A percentile compares a stretch with the other conserved stretches of the same genome.
Conservation (phyloP, 1,140 invertebrate species). For the Achatina immaculata region DNA sequence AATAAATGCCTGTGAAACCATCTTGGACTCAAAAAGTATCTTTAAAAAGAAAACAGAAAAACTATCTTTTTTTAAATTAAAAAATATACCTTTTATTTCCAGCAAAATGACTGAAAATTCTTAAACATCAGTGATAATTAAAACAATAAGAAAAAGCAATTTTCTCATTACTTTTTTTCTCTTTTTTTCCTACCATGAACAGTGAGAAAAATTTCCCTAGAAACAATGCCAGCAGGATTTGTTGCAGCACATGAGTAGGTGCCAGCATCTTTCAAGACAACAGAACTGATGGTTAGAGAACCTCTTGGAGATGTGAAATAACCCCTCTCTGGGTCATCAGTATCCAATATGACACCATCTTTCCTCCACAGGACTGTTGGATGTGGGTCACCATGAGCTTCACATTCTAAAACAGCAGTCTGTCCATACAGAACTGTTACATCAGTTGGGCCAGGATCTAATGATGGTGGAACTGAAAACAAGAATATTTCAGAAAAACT, state of each 20-base stretch:
- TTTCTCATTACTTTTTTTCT: too few species aligned
- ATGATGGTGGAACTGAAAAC: conserved; percentile 85
- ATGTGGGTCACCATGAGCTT: conserved; percentile 72
- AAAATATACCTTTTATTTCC: too few species aligned
- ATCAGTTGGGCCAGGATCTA: conserved; percentile 86
- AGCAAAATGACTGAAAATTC: too few species aligned
- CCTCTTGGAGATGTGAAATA: conserved; percentile 48
- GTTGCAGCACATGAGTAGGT: conserved; percentile 72
- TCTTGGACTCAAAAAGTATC: too few species aligned
- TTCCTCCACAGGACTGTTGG: conserved; percentile 69
- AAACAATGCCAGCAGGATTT: conserved; percentile 69
- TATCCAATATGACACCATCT: conserved; percentile 58
- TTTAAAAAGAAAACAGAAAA: too few species aligned
- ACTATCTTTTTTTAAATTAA: too few species aligned
- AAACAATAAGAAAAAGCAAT: too few species aligned
- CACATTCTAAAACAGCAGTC: conserved; percentile 68
- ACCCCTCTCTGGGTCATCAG: conserved; percentile 43
- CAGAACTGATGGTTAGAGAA: conserved; percentile 50
- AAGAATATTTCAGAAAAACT: conserved; percentile 10
- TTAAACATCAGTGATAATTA: too few species aligned
- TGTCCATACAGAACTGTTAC: conserved; percentile 90
- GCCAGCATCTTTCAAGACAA: conserved; percentile 60
- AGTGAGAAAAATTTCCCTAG: conserved; percentile 65
- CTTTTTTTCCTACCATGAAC: conserved; percentile 65
- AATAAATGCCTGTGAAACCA: too few species aligned